Percentiles rank a stretch among this genome's conserved stretches.
phyloP scores from a whole-genome alignment of 2,888 invertebrate species.

The Polydrusus tereticollis region DNA sequence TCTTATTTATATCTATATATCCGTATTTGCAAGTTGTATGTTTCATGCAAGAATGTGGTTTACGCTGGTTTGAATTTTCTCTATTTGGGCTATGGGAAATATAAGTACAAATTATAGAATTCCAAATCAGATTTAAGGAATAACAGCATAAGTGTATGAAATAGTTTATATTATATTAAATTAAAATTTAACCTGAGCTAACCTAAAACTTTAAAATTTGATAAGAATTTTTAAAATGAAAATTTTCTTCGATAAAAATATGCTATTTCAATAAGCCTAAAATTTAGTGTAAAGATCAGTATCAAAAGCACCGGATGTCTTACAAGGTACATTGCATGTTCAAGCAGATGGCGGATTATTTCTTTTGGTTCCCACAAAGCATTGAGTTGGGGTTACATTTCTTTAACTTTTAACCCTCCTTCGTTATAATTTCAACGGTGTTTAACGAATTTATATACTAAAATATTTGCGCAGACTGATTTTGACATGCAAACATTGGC shows the following conservation, averaged over 20 bases:
- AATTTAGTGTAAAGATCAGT: slow-evolving; percentile 39
- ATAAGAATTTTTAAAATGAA: neutral
- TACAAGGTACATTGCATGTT: slow-evolving; percentile 48
- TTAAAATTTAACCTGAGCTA: no score
- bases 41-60: slow-evolving; percentile 13
- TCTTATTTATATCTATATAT: slow-evolving; percentile 20
- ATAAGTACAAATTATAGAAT: neutral
- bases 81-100: neutral
- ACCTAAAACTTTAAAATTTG: no score
- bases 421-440: neutral
- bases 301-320: slow-evolving; percentile 59
- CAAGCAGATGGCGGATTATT: slow-evolving; percentile 27
- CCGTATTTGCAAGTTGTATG: slow-evolving; percentile 19
- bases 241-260: neutral
- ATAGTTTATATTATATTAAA: no score
- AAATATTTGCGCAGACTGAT: no score
- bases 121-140: no score
- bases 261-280: neutral
- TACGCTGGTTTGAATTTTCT: slow-evolving; percentile 7
- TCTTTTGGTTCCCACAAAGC: slow-evolving; percentile 47
- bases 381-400: neutral
- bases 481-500: no score
- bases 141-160: no score
- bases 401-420: neutral
- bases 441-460: no score